Evolutionary conservation across 2,797 vertebrate genomes (phyloP).

Genomic region (Vespertilio murinus): DNA sequence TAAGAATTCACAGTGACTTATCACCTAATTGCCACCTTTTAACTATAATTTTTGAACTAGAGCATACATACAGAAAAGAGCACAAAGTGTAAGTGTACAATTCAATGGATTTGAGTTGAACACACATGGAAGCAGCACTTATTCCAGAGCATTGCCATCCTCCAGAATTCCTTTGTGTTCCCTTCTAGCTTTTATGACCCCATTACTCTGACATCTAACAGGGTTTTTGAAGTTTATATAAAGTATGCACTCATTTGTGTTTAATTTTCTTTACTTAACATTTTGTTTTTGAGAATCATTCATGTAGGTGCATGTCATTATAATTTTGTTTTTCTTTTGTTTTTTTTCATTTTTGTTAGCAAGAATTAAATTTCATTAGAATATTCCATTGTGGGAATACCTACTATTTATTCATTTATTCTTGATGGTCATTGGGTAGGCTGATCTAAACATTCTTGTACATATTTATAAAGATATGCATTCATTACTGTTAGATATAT

Average conservation of each 20-base stretch:
- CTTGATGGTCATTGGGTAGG: neutral
- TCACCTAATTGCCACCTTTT: neutral
- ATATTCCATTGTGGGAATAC: neutral
- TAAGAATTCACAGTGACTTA: neutral
- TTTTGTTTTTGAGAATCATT: neutral
- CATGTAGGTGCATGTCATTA: neutral
- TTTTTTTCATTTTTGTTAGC: neutral
- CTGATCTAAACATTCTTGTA: neutral
- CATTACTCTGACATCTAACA: neutral
- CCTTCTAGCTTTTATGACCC: neutral
- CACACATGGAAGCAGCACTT: neutral
- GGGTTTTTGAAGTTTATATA: neutral
- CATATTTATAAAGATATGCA: neutral
- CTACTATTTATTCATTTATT: neutral
- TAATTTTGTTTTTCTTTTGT: neutral
- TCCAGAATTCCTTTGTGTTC: neutral
- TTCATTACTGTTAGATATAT: neutral
- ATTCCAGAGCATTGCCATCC: neutral
- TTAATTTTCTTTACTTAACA: neutral
- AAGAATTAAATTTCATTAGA: neutral
- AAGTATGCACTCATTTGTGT: neutral
- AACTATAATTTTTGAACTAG: neutral
- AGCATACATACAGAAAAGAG: neutral
- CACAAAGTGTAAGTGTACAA: neutral
- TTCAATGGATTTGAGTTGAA: neutral